Evolutionary conservation across 2,113 vertebrate species (phyloP).

Genomic region (Terrapene triunguis): DNA sequence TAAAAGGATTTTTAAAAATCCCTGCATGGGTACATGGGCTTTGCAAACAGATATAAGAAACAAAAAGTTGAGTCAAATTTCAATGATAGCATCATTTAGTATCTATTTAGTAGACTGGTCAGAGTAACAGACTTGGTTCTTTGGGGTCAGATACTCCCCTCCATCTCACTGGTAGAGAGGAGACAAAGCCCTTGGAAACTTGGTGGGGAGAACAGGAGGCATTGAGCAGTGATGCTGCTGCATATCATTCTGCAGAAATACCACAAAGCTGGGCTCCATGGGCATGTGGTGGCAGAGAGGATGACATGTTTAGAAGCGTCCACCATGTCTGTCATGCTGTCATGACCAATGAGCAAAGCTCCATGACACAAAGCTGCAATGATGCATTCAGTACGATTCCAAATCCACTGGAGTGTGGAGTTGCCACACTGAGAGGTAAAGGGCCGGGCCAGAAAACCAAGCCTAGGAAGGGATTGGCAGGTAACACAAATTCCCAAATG

Average conservation of each 20-base stretch:
- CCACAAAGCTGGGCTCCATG: neutral
- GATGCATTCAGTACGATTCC: neutral
- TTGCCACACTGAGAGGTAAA: accelerated
- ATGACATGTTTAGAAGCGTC: neutral
- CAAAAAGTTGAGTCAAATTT: neutral
- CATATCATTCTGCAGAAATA: accelerated
- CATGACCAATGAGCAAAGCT: neutral
- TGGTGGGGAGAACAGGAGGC: neutral
- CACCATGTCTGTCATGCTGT: neutral
- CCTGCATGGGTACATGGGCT: neutral
- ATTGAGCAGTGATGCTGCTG: neutral
- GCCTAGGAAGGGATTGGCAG: neutral
- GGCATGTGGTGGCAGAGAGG: neutral
- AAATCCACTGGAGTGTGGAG: neutral
- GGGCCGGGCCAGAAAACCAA: neutral
- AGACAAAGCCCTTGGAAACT: neutral
- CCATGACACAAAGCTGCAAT: neutral
- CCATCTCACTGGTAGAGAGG: neutral
- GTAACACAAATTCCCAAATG: neutral
- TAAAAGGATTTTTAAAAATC: neutral
- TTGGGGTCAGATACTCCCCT: neutral
- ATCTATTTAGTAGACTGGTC: neutral
- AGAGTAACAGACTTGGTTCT: neutral
- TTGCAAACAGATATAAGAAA: neutral
- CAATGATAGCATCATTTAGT: neutral